Evolutionary conservation across 2,888 invertebrate species (phyloP), one percentile per base, ranked within the genome.

Genomic region (Coelinius sp.): DNA sequence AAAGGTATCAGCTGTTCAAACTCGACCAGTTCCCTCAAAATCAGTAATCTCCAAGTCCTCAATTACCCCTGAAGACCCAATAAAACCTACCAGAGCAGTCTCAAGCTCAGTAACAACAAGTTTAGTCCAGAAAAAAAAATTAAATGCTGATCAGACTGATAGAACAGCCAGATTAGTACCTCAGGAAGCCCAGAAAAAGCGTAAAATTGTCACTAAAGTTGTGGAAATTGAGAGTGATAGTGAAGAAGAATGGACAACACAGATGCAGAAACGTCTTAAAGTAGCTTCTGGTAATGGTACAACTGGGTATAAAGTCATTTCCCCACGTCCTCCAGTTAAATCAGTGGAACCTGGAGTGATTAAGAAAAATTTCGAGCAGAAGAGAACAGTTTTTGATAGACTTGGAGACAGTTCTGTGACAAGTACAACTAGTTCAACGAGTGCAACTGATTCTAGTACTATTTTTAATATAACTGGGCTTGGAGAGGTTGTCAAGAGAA

Each of bases 321-420:
- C 20, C 20, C 53, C 25, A 14, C n/a, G 44, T 0, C 12, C 25
- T 10, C 14, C 68, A 31, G 24, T 59, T 5, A 56, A 56, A 10
- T 17, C 1, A 12, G 35, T 10, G 17, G 27, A 52, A 52, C 14
- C 38, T 24, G 41, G 5, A 4, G 14, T 3, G 6, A 24, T 4
- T n/a, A 41, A 38, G 8, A 63, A 63, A 14, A 20, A 4, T 2
- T 63, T 24, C 10, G 63, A 63, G 8, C 35, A 17, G 24, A 88
- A 88, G 68, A 82, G 85, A 74, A 89, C 89, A 12, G 90, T 90
- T n/a, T 90, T 90, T 78, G 88, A 89, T 44, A 86, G 90, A 73
- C 82, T 90, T 44, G 90, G 90, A 10, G 89, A 89, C 38, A 89
- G 89, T 74, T 87, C 86, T 14, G 88, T 88, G 0, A 87, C 88